Percentiles rank a stretch among this genome's conserved stretches.
phyloP scores from a whole-genome alignment of 1,140 invertebrate genomes.

The Diorhabda carinulata region DNA sequence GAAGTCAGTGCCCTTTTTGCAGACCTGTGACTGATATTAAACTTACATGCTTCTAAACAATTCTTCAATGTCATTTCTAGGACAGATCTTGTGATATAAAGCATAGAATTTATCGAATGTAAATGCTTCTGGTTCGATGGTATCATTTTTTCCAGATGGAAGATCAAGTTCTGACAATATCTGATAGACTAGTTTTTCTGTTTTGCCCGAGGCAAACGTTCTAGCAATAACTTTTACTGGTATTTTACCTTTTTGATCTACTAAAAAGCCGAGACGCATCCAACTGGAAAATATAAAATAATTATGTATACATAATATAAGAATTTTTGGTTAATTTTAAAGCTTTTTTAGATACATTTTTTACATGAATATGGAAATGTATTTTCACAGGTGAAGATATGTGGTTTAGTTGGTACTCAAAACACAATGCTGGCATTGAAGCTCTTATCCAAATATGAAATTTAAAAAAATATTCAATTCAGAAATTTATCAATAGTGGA shows the following conservation, averaged over 20 bases:
- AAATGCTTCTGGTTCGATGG: slow-evolving; percentile 91
- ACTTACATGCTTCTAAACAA: slow-evolving; percentile 95
- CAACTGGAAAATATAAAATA: slow-evolving; percentile 67
- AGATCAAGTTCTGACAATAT: slow-evolving; percentile 90
- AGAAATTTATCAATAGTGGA: no score
- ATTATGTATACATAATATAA: not conserved
- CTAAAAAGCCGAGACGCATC: slow-evolving; percentile 92
- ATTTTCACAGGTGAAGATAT: no score
- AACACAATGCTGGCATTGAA: no score
- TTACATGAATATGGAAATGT: no score
- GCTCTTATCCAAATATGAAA: no score
- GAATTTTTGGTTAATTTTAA: no score
- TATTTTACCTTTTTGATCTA: slow-evolving; percentile 92
- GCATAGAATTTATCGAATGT: slow-evolving; percentile 99
- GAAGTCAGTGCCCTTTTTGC: no score
- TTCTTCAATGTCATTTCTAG: slow-evolving; percentile 98
- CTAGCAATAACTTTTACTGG: slow-evolving; percentile 94
- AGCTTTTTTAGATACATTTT: no score
- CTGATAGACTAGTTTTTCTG: slow-evolving; percentile 97
- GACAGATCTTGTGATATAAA: slow-evolving; percentile 98
- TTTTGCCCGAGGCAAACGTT: slow-evolving; percentile 97
- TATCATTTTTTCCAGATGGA: slow-evolving; percentile 94
- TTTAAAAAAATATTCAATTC: no score
- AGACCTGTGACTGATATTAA: not conserved
- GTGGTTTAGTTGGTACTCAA: no score